phyloP scores from a whole-genome alignment of 2,797 vertebrate genomes.

The Acrossocheilus fasciatus region DNA sequence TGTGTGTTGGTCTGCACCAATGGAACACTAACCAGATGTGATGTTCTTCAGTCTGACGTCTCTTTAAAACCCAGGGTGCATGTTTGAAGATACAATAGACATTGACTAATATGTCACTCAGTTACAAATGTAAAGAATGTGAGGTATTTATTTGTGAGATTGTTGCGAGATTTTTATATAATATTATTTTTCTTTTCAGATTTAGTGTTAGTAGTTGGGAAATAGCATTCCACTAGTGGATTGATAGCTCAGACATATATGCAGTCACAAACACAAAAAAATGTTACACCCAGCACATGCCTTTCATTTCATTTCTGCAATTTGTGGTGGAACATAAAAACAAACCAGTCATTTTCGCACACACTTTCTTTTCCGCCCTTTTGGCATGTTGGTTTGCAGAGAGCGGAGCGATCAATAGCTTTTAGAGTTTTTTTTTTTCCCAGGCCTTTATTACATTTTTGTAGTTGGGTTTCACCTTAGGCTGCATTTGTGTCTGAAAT shows the following conservation, averaged over 20 bases:
- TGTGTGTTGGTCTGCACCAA: neutral
- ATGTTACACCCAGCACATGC: neutral
- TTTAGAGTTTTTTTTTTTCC: slow-evolving; percentile 45
- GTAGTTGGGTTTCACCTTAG: slow-evolving; percentile 19
- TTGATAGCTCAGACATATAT: slow-evolving; percentile 16
- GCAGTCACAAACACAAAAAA: slow-evolving; percentile 27
- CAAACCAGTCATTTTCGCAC: slow-evolving; percentile 34
- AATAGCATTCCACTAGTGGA: neutral
- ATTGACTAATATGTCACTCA: neutral
- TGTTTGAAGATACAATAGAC: neutral
- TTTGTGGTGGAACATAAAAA: slow-evolving; percentile 34
- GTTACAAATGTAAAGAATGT: neutral
- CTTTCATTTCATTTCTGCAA: slow-evolving; percentile 17
- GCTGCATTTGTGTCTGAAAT: neutral
- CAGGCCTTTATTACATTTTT: slow-evolving; percentile 55
- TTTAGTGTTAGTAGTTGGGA: neutral
- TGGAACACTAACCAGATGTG: neutral
- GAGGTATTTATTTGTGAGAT: neutral
- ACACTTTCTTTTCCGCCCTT: slow-evolving; percentile 9
- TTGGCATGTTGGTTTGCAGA: slow-evolving; percentile 27
- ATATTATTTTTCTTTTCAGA: neutral
- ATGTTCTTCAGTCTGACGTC: neutral
- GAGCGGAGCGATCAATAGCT: slow-evolving; percentile 52
- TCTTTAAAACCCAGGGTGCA: neutral
- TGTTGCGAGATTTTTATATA: neutral